Base-by-base conservation (phyloP, 64 coral and sea anemone species). In the Hydrozoanthus tunicans region DNA sequence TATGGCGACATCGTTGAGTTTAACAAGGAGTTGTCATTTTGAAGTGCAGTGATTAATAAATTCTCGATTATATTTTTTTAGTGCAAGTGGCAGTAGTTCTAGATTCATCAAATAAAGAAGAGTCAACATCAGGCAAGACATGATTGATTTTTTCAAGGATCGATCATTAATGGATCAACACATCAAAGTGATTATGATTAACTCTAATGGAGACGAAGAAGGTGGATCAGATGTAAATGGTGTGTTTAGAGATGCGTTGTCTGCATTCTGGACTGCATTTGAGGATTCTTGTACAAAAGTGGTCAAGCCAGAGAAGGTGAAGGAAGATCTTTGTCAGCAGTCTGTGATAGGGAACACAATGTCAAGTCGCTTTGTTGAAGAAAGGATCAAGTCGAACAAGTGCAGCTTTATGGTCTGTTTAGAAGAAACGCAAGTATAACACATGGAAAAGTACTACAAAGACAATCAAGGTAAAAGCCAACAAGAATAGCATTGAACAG, bases 301-400 rank as follows among this genome's bases (percentile, higher is more conserved):
- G 20, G 20, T 20, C 20, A 20, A 63, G 62, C 56, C 54, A 27
- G 51, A 55, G 83, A 86, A 9, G 67, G 13, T 70, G 66, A 73
- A 74, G 1, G 83, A 43, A 62, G 91, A 93, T 70, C 59, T 86
- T 32, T 86, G 91, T 85, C 71, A 74, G 68, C 91, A 92, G 52
- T 51, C 56, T 78, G 61, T 67, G 64, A 85, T 85, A 62, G 91
- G 91, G 65, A 67, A 85, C 56, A 66, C 7, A 81, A 58, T 92
- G 70, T 92, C 78, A 4, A 17, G 52, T 27, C 62, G 43, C 79
- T 81, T 95, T 59, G 67, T 83, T 51, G 56, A 89, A 91, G 93
- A 95, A 9, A 74, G 93, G 62, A 86, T 94, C 26, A 79, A 80
- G 74, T 91, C 81, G 55, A 77, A 65, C 81, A 91, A 94, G 77